These are phyloP conservation scores for Spilosoma lubricipeda DNA, from an alignment of 2,888 invertebrate species.

Conservation along the genomic window DNA sequence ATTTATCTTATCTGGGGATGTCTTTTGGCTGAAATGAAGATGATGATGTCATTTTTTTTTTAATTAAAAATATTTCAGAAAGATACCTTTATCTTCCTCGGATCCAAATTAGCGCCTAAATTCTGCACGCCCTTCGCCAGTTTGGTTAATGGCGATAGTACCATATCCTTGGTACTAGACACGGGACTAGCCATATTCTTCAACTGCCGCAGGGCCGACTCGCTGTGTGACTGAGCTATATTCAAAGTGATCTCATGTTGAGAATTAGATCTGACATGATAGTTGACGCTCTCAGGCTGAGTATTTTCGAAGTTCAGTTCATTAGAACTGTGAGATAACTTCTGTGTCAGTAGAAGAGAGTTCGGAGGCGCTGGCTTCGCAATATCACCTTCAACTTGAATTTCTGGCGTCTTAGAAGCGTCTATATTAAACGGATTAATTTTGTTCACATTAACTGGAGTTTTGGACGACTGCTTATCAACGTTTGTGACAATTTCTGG, in stretches of 20 bases:
- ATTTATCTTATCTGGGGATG: too few species aligned
- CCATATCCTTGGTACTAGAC: slow-evolving; percentile 88
- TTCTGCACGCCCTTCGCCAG: slow-evolving; percentile 95
- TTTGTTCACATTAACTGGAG: slow-evolving; percentile 71
- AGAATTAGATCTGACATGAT: slow-evolving; percentile 84
- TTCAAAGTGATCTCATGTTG: slow-evolving; percentile 90
- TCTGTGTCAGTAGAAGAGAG: slow-evolving; percentile 86
- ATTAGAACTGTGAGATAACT: slow-evolving; percentile 90
- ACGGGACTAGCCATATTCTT: slow-evolving; percentile 90
- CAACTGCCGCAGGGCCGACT: slow-evolving; percentile 90
- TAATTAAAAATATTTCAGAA: not conserved
- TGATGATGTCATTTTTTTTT: too few species aligned
- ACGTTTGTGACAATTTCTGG: slow-evolving; percentile 81
- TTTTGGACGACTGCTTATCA: slow-evolving; percentile 67
- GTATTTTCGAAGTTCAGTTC: slow-evolving; percentile 85
- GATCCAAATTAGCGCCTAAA: slow-evolving; percentile 94
- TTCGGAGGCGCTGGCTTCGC: slow-evolving; percentile 83
- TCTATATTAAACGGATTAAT: slow-evolving; percentile 75
- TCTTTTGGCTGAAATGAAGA: too few species aligned
- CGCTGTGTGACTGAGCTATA: slow-evolving; percentile 92
- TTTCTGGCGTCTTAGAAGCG: slow-evolving; percentile 86
- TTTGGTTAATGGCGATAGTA: slow-evolving; percentile 92
- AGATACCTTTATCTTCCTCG: slow-evolving; percentile 89
- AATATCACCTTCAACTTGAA: slow-evolving; percentile 80
- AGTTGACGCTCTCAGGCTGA: slow-evolving; percentile 60